Percentiles rank a stretch among this genome's conserved stretches.
These are phyloP conservation scores for Drosophila seclusa DNA, from an alignment of 2,888 invertebrate genomes.

Conservation along the genomic window DNA sequence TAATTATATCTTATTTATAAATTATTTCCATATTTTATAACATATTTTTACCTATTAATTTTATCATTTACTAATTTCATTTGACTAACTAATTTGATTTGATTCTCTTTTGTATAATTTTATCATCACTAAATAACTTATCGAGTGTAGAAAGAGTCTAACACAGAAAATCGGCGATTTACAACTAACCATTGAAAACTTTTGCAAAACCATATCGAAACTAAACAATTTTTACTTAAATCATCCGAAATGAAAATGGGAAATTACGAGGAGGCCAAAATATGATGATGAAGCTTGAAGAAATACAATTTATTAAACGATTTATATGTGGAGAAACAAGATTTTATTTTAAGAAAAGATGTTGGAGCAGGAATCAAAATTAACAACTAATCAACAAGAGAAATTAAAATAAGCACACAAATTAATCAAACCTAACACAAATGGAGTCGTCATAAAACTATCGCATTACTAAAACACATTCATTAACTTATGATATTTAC, in stretches of 20 bases:
- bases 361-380: conserved; percentile 21
- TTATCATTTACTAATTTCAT: conserved; percentile 8
- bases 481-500: conserved; percentile 2
- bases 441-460: conserved; percentile 38
- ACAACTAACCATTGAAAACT: conserved; percentile 66
- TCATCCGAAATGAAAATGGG: conserved; percentile 1
- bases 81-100: conserved; percentile 49
- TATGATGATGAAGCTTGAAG: background rate
- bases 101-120: conserved; percentile 51
- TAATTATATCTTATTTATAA: background rate
- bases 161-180: conserved; percentile 53
- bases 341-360: conserved; percentile 2
- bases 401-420: conserved; percentile 3
- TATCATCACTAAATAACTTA: conserved; percentile 58
- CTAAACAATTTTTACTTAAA: conserved; percentile 76
- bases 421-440: conserved; percentile 20
- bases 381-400: conserved; percentile 1
- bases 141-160: conserved; percentile 61
- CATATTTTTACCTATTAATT: background rate
- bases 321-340: conserved; percentile 18
- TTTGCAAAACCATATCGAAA: conserved; percentile 73
- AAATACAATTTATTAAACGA: background rate
- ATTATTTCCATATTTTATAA: background rate
- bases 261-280: conserved; percentile 2
- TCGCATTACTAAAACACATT: conserved; percentile 17